A percentile compares a stretch with the other conserved stretches of the same genome.
Conservation (phyloP, 2,113 vertebrate genomes). For the Ctenomys sociabilis region DNA sequence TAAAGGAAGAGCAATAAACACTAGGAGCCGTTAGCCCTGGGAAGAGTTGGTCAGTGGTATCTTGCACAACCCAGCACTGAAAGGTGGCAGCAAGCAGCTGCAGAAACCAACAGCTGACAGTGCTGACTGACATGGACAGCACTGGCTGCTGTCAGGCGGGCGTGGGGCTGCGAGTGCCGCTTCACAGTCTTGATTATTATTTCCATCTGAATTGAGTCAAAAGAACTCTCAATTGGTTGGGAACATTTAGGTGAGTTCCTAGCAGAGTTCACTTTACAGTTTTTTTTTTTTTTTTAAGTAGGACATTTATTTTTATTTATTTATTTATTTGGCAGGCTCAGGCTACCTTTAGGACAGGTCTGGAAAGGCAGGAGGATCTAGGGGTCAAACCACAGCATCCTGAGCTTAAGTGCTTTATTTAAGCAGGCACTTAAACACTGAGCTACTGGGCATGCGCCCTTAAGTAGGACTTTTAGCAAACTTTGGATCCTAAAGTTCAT, state of each 20-base stretch:
- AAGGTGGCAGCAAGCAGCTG: neutral
- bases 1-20: neutral
- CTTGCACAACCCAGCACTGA: neutral
- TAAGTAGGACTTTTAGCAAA: slow-evolving; percentile 50
- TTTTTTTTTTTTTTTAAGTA: neutral
- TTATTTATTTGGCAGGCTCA: no score
- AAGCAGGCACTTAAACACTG: no score
- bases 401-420: no score
- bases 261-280: slow-evolving; percentile 24
- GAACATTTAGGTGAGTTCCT: neutral
- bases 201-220: neutral
- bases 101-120: neutral
- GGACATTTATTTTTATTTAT: no score
- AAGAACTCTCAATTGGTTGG: neutral
- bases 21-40: neutral
- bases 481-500: slow-evolving; percentile 51
- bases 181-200: neutral
- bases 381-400: no score
- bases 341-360: no score
- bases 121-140: neutral
- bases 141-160: neutral
- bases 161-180: neutral
- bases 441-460: no score
- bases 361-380: no score
- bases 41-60: neutral